phyloP scores from a whole-genome alignment of 2,888 invertebrate genomes.

The Nomada lathburiana region DNA sequence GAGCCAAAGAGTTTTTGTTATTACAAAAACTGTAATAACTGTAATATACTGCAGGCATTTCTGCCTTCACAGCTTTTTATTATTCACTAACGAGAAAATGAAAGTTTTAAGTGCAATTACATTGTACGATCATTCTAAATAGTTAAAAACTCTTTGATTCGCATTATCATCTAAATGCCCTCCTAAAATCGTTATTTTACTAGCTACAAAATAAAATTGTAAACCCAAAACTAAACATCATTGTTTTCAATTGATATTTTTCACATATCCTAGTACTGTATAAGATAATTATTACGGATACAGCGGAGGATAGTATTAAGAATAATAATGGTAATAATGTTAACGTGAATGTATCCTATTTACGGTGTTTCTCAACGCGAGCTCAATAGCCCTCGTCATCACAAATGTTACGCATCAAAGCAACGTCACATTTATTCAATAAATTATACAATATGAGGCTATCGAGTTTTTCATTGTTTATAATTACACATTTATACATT shows the following conservation, averaged over 20 bases:
- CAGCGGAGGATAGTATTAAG: constrained; percentile 77
- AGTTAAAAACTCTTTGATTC: constrained; percentile 80
- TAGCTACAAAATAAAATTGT: constrained; percentile 72
- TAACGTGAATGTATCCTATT: constrained; percentile 72
- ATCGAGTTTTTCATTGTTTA: constrained; percentile 41
- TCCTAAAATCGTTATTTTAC: constrained; percentile 67
- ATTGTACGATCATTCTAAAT: constrained; percentile 46
- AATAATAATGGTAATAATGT: constrained; percentile 78
- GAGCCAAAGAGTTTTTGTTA: constrained; percentile 81
- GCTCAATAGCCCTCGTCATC: constrained; percentile 67
- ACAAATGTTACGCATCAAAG: constrained; percentile 59
- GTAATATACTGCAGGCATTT: constrained; percentile 49
- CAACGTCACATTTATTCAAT: constrained; percentile 69
- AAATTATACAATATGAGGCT: constrained; percentile 60
- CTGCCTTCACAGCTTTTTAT: constrained; percentile 10
- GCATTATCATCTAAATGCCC: constrained; percentile 71
- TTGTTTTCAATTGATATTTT: constrained; percentile 68
- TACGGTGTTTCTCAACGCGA: constrained; percentile 76
- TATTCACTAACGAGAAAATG: constrained; percentile 32
- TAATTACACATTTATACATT: constrained; percentile 40
- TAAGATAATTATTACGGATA: constrained; percentile 76
- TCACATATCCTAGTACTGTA: constrained; percentile 74
- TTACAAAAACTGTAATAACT: no score
- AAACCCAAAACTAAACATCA: constrained; percentile 68
- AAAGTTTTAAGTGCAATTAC: constrained; percentile 43